Evolutionary conservation across 1,140 invertebrate species (phyloP), one percentile per base, ranked within the genome.

Genomic region (Adoxophyes honmai): DNA sequence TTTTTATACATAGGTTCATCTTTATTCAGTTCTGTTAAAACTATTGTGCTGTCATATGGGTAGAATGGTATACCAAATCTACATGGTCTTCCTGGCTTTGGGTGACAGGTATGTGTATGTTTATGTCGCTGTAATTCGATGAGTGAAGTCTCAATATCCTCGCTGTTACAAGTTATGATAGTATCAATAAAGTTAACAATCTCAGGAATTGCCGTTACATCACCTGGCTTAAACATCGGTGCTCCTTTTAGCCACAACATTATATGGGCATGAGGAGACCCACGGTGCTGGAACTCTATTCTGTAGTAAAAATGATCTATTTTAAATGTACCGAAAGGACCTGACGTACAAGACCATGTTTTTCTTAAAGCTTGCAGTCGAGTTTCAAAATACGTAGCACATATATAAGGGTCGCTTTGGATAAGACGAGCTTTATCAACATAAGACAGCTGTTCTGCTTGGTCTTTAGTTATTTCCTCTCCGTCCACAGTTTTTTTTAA

Each of bases 241-340:
- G 38, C 60, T 70, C 78, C 64, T 63, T 83, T 60, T 1, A 86
- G 57, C 83, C 87, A 90, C n/a, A 82, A 33, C 2, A 90, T 56
- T 38, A 81, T 71, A 55, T 90, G 86, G 9, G 85, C 42, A 69
- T 90, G 87, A 11, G 88, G 86, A 51, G 69, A 81, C 4, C 88
- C 88, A 21, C 85, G 72, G 55, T 88, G 79, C 59, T 90, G 85
- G 65, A 84, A 89, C 59, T 89, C 82, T 39, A 89, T 79, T 48
- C 76, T 64, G 57, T 66, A 75, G 57, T 71, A 74, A 48, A 42
- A 62, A 60, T 78, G 64, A 34, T 52, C 64, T 0, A 73, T 42
- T 13, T 52, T 21, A 28, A 36, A 21, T 51, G 57, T 62, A 16
- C 51, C 62, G 48, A 70, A 64, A 34, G 65, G 52, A n/a, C 48